These are phyloP conservation scores for Tragelaphus imberbis DNA, from an alignment of 2,113 vertebrate genomes.

Conservation along the genomic window DNA sequence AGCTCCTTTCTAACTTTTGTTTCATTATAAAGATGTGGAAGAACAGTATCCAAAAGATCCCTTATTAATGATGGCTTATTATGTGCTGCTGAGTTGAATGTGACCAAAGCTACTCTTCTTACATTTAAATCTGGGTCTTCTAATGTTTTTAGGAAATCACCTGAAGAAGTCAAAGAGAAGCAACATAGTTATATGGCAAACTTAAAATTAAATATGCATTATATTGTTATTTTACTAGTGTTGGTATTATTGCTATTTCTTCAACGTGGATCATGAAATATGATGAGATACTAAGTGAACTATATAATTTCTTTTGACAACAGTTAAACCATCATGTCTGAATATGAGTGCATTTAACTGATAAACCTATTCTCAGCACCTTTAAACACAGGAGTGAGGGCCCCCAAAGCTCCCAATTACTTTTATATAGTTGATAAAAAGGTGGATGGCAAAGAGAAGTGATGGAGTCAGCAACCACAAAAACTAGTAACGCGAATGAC, in stretches of 20 bases:
- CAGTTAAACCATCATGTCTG: neutral
- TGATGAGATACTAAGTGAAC: neutral
- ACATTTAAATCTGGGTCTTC: constrained; percentile 99
- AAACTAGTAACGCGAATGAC: neutral
- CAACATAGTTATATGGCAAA: neutral
- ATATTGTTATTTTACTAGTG: neutral
- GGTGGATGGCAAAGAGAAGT: neutral
- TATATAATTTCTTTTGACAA: neutral
- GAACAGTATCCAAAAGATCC: constrained; percentile 95
- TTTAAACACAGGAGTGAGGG: neutral
- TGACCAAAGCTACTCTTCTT: constrained; percentile 95
- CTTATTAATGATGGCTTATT: constrained; percentile 98
- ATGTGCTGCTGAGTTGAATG: constrained; percentile 98
- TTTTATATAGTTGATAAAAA: neutral
- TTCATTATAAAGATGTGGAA: constrained; percentile 98
- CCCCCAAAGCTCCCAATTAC: neutral
- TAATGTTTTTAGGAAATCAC: constrained; percentile 97
- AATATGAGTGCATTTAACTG: neutral
- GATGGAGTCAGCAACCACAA: neutral
- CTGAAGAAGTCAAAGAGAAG: constrained; percentile 76
- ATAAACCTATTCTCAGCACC: neutral
- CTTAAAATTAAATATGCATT: neutral
- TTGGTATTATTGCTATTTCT: neutral
- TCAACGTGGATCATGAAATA: neutral
- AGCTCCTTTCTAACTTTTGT: constrained; percentile 99